Evolutionary conservation across 1,140 invertebrate genomes (phyloP).

Genomic region (Pseudomyrmex gracilis): DNA sequence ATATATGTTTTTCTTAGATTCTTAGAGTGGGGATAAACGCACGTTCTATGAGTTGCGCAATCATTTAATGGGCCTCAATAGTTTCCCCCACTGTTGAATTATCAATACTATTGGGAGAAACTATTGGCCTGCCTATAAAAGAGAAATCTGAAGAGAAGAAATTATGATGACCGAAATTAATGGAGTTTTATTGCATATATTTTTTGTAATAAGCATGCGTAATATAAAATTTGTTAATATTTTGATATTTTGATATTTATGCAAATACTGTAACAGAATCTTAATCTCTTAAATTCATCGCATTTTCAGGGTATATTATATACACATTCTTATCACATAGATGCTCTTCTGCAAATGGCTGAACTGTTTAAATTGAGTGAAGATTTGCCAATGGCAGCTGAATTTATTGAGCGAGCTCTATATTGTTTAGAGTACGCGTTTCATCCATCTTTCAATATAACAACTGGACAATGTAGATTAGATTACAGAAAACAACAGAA

Average conservation of each 20-base stretch:
- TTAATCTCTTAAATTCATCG: conserved; percentile 17
- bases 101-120: no score
- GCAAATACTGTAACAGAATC: background rate
- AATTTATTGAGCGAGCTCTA: conserved; percentile 92
- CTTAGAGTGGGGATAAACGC: no score
- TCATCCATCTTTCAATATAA: conserved; percentile 93
- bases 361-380: conserved; percentile 93
- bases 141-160: no score
- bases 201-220: background rate
- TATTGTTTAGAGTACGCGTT: conserved; percentile 92
- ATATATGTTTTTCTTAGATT: no score
- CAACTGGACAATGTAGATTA: conserved; percentile 90
- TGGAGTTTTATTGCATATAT: no score
- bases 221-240: background rate
- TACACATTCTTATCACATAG: conserved; percentile 92
- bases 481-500: conserved; percentile 95
- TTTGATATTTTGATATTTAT: background rate
- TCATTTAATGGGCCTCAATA: no score
- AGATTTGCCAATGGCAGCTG: conserved; percentile 92
- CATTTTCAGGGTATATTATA: conserved; percentile 89
- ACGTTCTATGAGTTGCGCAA: no score
- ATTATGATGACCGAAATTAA: no score
- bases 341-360: conserved; percentile 94
- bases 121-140: no score
- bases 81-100: no score